A percentile compares a stretch with the other conserved stretches of the same genome.
Conservation (phyloP, 2,113 vertebrate genomes). For the Ptilonorhynchus violaceus region DNA sequence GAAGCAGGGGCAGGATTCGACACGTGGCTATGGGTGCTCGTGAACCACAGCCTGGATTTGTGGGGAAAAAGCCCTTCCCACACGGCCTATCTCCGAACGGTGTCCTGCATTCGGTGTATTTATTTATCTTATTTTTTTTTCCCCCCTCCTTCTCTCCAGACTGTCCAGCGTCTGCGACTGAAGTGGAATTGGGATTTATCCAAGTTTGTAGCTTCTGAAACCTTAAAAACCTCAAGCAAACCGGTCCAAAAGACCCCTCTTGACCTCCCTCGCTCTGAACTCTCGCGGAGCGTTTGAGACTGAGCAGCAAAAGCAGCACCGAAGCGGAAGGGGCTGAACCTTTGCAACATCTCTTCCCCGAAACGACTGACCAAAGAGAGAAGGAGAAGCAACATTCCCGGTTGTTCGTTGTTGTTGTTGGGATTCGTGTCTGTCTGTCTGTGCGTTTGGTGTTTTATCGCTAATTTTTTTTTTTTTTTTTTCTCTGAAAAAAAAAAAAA, state of each 20-base stretch:
- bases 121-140: neutral
- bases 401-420: neutral
- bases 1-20: neutral
- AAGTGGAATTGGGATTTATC: slow-evolving; percentile 25
- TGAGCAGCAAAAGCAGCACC: slow-evolving; percentile 53
- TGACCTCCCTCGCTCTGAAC: slow-evolving; percentile 51
- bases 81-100: neutral
- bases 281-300: slow-evolving; percentile 22
- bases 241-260: slow-evolving; percentile 64
- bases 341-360: neutral
- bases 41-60: neutral
- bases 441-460: neutral
- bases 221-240: slow-evolving; percentile 63
- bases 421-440: slow-evolving; percentile 38
- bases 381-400: slow-evolving; percentile 37
- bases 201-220: slow-evolving; percentile 54
- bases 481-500: slow-evolving; percentile 18
- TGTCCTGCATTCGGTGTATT: neutral
- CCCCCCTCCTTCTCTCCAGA: slow-evolving; percentile 42
- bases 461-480: neutral
- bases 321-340: neutral
- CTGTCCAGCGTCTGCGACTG: slow-evolving; percentile 8
- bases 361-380: neutral
- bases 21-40: rapidly evolving
- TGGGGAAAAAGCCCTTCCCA: neutral